Percentiles rank a stretch among this genome's conserved stretches.
These are phyloP conservation scores for Apamea crenata DNA, from an alignment of 2,888 invertebrate species.

Conservation along the genomic window DNA sequence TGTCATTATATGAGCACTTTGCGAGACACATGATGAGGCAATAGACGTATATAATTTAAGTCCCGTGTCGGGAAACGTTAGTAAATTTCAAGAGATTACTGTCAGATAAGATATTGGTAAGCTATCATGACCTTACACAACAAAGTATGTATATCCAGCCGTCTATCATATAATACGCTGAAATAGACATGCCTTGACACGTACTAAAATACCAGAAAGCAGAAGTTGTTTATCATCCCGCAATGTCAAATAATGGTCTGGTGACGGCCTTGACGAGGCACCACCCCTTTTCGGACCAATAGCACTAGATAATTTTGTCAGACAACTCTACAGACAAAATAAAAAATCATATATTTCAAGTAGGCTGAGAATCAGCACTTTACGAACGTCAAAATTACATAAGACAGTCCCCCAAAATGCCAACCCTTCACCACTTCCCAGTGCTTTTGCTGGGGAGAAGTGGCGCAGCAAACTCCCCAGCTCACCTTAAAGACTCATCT, in stretches of 20 bases:
- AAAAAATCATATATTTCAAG: no score
- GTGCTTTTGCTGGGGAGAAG: neutral
- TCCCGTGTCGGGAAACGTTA: neutral
- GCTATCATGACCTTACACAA: constrained; percentile 21
- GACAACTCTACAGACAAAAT: no score
- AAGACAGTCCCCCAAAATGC: neutral
- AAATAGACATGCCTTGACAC: neutral
- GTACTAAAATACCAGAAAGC: neutral
- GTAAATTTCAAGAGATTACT: constrained; percentile 8
- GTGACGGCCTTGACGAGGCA: no score
- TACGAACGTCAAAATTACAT: neutral
- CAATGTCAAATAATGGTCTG: neutral
- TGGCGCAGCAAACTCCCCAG: neutral
- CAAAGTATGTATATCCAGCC: neutral
- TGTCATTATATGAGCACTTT: constrained; percentile 5
- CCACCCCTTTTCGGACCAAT: no score
- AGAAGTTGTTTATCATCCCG: neutral
- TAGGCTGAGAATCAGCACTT: neutral
- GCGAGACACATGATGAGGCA: no score
- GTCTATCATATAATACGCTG: neutral
- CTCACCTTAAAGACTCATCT: neutral
- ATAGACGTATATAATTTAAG: neutral
- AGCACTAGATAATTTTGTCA: no score
- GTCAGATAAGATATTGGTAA: constrained; percentile 22
- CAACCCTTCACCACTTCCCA: neutral